These are phyloP conservation scores for Hypsibius dujardini DNA, from an alignment of 1,140 invertebrate species.

Conservation along the genomic window DNA sequence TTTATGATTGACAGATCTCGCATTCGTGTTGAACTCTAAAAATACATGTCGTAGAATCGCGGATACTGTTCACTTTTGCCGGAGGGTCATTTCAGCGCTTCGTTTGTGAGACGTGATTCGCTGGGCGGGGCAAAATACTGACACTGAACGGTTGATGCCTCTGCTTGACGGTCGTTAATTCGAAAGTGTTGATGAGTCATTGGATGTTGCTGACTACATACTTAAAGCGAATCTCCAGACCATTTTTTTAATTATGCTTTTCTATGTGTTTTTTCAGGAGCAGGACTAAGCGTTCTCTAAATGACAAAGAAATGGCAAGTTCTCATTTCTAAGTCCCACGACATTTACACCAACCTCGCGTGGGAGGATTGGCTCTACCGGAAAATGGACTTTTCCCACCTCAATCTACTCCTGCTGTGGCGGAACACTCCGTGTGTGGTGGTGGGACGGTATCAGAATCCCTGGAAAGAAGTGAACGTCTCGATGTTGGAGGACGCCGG, in stretches of 20 bases:
- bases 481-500: constrained; percentile 37
- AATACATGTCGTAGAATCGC: too few species aligned
- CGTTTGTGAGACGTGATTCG: too few species aligned
- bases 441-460: constrained; percentile 88
- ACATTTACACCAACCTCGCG: constrained; percentile 75
- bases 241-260: not conserved
- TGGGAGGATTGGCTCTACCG: constrained; percentile 83
- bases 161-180: not conserved
- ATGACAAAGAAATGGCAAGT: constrained; percentile 34
- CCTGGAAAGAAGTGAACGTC: constrained; percentile 74
- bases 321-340: constrained; percentile 69
- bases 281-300: too few species aligned
- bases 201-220: not conserved
- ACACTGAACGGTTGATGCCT: not conserved
- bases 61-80: too few species aligned
- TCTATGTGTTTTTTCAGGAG: too few species aligned
- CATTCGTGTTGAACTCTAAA: too few species aligned
- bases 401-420: constrained; percentile 65
- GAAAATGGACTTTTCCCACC: constrained; percentile 53
- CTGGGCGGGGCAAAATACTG: not conserved
- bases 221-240: not conserved
- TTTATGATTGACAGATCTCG: too few species aligned
- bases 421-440: constrained; percentile 79
- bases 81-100: too few species aligned
- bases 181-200: too few species aligned